These are phyloP conservation scores for Pteria penguin DNA, from an alignment of 2,888 invertebrate species.

Conservation along the genomic window DNA sequence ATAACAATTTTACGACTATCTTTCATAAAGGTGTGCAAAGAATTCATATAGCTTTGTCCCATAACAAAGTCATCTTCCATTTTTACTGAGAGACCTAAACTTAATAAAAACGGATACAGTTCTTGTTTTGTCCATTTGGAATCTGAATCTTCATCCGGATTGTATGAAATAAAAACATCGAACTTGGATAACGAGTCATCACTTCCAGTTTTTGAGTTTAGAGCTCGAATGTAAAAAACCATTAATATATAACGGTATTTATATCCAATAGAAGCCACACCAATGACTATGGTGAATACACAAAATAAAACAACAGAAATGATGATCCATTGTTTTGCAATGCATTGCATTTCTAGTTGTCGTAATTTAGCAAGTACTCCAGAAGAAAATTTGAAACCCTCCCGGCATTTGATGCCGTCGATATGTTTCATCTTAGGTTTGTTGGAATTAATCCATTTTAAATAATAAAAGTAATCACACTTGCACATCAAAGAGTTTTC, in stretches of 20 bases:
- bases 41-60: neutral
- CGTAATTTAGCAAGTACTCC: neutral
- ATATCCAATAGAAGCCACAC: neutral
- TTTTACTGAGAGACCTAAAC: neutral
- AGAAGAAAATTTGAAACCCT: neutral
- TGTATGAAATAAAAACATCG: neutral
- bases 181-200: neutral
- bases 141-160: neutral
- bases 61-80: neutral
- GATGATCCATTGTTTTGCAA: neutral
- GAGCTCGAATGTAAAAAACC: neutral
- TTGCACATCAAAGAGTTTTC: neutral
- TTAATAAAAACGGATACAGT: neutral
- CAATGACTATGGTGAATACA: neutral
- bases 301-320: neutral
- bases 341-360: neutral
- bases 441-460: neutral
- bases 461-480: neutral
- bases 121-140: neutral
- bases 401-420: neutral
- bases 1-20: neutral
- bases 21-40: neutral
- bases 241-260: neutral
- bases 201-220: neutral
- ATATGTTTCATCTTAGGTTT: neutral